Percentiles rank a stretch among this genome's conserved stretches.
These are phyloP conservation scores for Bursaphelenchus okinawaensis DNA, from an alignment of 2,888 invertebrate genomes.

Conservation along the genomic window DNA sequence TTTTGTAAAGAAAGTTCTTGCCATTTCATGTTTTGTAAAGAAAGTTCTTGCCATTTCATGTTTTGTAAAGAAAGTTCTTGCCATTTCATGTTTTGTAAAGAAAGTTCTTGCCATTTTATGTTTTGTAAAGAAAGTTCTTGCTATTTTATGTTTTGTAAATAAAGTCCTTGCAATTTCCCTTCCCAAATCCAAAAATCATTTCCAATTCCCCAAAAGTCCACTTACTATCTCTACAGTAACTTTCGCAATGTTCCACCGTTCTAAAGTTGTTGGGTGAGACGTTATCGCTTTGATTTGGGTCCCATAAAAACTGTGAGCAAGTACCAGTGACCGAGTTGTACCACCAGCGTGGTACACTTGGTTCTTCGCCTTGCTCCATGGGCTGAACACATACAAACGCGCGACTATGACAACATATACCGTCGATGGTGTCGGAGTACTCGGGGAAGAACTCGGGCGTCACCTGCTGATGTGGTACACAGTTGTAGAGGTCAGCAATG, in stretches of 20 bases:
- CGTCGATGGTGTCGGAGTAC: slow-evolving; percentile 47
- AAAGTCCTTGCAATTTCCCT: too few relatives aligned
- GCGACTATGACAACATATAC: slow-evolving; percentile 51
- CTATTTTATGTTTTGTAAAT: too few relatives aligned
- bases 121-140: too few relatives aligned
- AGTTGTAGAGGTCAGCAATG: slow-evolving; percentile 52
- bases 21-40: too few relatives aligned
- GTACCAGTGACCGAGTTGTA: slow-evolving; percentile 51
- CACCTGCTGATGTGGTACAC: slow-evolving; percentile 52
- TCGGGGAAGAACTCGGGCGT: slow-evolving; percentile 46
- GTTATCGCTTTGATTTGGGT: slow-evolving; percentile 43
- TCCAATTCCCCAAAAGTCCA: neutral
- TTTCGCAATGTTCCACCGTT: slow-evolving; percentile 50
- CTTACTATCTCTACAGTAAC: slow-evolving; percentile 48
- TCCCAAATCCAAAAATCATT: neutral
- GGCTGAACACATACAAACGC: slow-evolving; percentile 52
- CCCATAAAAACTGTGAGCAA: slow-evolving; percentile 52
- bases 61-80: too few relatives aligned
- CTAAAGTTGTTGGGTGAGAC: slow-evolving; percentile 53
- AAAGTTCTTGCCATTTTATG: too few relatives aligned
- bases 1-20: too few relatives aligned
- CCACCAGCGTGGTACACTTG: slow-evolving; percentile 53
- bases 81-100: too few relatives aligned
- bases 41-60: too few relatives aligned
- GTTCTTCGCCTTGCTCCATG: slow-evolving; percentile 49